These are phyloP conservation scores for Syrphus vitripennis DNA, from an alignment of 2,888 invertebrate species.

Conservation along the genomic window DNA sequence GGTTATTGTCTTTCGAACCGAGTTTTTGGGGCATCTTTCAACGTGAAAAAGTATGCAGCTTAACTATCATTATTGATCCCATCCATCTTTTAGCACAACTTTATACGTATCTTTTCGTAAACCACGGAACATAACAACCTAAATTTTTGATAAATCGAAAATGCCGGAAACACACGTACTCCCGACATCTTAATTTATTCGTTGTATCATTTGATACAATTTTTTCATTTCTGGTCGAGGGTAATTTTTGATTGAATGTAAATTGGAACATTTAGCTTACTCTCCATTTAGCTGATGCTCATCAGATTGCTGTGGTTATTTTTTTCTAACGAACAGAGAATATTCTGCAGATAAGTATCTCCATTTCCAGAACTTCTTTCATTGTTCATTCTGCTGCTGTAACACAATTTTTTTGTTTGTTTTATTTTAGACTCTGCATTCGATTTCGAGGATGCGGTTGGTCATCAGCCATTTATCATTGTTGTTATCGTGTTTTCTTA, in stretches of 20 bases:
- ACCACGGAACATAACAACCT: too few relatives aligned
- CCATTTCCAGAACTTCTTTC: neutral
- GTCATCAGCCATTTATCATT: slow-evolving; percentile 52
- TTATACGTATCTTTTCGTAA: too few relatives aligned
- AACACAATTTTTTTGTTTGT: slow-evolving; percentile 11
- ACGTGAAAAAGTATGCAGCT: too few relatives aligned
- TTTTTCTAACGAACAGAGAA: slow-evolving; percentile 56
- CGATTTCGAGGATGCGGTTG: neutral
- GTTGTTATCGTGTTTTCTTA: slow-evolving; percentile 47
- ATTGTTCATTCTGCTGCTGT: slow-evolving; percentile 36
- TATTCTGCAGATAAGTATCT: slow-evolving; percentile 57
- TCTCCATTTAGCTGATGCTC: slow-evolving; percentile 49
- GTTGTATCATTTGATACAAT: slow-evolving; percentile 23
- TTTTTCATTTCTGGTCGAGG: slow-evolving; percentile 18
- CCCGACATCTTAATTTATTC: too few relatives aligned
- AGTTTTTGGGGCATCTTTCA: too few relatives aligned
- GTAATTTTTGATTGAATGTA: slow-evolving; percentile 57
- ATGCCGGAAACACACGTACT: too few relatives aligned
- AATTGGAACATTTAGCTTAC: slow-evolving; percentile 27
- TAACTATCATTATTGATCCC: too few relatives aligned
- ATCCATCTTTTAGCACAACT: too few relatives aligned
- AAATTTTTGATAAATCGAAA: too few relatives aligned
- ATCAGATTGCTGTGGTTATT: slow-evolving; percentile 58
- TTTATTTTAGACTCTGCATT: neutral
- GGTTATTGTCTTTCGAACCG: too few relatives aligned